Base-by-base conservation (phyloP, 2,113 vertebrate species). In the Toxotes jaculatrix region DNA sequence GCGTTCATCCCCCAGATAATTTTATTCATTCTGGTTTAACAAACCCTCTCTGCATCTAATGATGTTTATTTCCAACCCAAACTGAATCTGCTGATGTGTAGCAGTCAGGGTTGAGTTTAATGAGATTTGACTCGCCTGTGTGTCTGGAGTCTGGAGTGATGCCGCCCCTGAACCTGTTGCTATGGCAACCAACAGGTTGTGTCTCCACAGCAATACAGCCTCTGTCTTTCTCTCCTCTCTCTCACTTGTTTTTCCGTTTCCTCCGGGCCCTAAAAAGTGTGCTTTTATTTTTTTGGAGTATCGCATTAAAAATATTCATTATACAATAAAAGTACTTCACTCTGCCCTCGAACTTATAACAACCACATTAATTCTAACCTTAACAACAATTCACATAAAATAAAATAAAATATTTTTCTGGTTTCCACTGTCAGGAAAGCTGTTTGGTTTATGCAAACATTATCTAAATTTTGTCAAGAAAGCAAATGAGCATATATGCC, bases 101-200 rank as follows among this genome's bases (percentile, higher is more conserved):
- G 21, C 59, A 53, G 56, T 53, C 45, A 14, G 7, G 13, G 61
- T 53, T 63, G 40, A 55, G 4, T 70, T 16, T 79, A 72, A 82
- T 79, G 76, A 80, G 57, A 42, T 86, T 55, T 69, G 86, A 69
- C 31, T 71, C 1, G 53, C 14, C 23, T 17, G 42, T 83, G 66
- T 62, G 49, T 83, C 77, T 79, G 71, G 76, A 68, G 68, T 79
- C 71, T 64, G 61, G 60, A 49, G 63, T 59, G 74, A 83, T 0
- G 64, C 53, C 74, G 81, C 62, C 45, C 71, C 83, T 81, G 80
- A 82, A 65, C 53, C 67, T n/a, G 87, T 91, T 87, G 68, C 90
- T 45, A 86, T 91, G 74, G 83, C 66, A 90, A 93, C 90, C 40
- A 19, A 47, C 79, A 66, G 23, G 63, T 79, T 77, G 74, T 34